Evolutionary conservation across 2,888 invertebrate species (phyloP).

Genomic region (Masnerella sp.): DNA sequence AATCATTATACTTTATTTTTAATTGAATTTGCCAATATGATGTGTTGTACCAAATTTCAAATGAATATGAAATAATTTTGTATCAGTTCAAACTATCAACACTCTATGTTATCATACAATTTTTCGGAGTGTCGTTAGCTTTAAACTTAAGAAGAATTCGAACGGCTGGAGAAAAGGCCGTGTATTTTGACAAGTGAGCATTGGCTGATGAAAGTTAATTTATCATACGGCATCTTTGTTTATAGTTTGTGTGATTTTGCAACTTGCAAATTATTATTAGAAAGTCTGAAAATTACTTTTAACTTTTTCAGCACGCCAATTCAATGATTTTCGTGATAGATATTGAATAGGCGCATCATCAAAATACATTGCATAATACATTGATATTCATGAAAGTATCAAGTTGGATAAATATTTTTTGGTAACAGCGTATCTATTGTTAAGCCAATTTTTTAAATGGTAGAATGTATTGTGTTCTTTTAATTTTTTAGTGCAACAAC

Average conservation of each 20-base stretch:
- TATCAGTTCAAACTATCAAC: background rate
- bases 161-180: conserved; percentile 3
- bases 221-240: conserved; percentile 10
- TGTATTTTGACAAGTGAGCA: conserved; percentile 13
- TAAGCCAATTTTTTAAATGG: no score
- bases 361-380: no score
- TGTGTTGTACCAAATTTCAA: no score
- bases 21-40: no score
- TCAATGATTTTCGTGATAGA: background rate
- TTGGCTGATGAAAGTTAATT: conserved; percentile 34
- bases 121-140: conserved; percentile 17
- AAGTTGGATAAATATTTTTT: no score
- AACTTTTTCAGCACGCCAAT: conserved; percentile 27
- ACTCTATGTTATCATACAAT: conserved; percentile 50
- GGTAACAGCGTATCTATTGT: no score
- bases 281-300: conserved; percentile 41
- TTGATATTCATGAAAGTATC: no score
- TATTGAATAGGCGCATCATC: no score
- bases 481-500: no score
- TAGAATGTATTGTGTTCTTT: no score
- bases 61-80: no score
- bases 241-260: conserved; percentile 43
- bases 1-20: no score
- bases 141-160: conserved; percentile 10
- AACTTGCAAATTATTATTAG: conserved; percentile 46